Percentiles rank a stretch among this genome's conserved stretches.
phyloP scores from a whole-genome alignment of 2,113 vertebrate genomes.

The Osmerus mordax region DNA sequence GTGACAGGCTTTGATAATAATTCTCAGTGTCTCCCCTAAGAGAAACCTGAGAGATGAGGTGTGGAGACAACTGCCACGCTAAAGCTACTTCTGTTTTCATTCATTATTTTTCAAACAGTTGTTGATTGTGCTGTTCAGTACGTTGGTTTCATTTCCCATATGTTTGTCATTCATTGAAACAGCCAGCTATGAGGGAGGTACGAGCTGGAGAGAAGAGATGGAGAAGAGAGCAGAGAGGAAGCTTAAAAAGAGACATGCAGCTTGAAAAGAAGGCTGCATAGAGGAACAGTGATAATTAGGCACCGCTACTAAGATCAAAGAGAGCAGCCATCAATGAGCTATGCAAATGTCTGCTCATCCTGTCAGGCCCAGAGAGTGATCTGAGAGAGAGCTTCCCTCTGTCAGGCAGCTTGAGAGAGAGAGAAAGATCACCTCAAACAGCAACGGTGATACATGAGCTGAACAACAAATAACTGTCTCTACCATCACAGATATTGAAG shows the following conservation, averaged over 20 bases:
- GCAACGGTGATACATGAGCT: too few relatives aligned
- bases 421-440: too few relatives aligned
- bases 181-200: slow-evolving; percentile 27
- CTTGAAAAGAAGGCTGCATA: slow-evolving; percentile 35
- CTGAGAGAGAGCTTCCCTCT: slow-evolving; percentile 32
- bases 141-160: slow-evolving; percentile 21
- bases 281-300: slow-evolving; percentile 60
- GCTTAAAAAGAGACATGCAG: slow-evolving; percentile 40
- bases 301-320: slow-evolving; percentile 56
- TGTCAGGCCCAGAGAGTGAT: slow-evolving; percentile 43
- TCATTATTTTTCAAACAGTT: slow-evolving; percentile 20
- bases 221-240: slow-evolving; percentile 22
- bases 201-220: slow-evolving; percentile 24
- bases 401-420: slow-evolving; percentile 18
- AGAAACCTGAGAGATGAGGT: slow-evolving; percentile 23
- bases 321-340: slow-evolving; percentile 54
- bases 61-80: slow-evolving; percentile 1
- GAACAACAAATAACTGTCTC: too few relatives aligned
- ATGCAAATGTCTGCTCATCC: slow-evolving; percentile 53
- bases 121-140: slow-evolving; percentile 20
- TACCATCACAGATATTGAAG: too few relatives aligned
- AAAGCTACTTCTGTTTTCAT: slow-evolving; percentile 17
- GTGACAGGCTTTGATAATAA: slow-evolving; percentile 52
- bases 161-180: slow-evolving; percentile 47
- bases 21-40: slow-evolving; percentile 36